Conservation (phyloP, 2,797 vertebrate species). For the Graptemys geographica region DNA sequence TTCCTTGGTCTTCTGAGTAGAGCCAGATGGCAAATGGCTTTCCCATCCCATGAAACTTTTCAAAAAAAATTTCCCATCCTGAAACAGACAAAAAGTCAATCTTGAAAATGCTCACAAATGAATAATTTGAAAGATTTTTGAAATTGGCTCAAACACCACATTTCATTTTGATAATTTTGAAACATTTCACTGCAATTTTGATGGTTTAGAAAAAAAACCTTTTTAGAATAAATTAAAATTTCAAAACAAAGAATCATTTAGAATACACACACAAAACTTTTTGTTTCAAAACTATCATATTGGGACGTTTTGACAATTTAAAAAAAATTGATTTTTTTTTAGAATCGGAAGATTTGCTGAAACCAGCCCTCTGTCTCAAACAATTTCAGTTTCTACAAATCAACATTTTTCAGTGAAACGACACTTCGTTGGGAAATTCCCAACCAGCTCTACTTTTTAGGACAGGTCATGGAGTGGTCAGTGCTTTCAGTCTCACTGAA, state of each 20-base stretch:
- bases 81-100: not conserved
- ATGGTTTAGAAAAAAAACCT: not conserved
- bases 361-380: not conserved
- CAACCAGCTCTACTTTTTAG: not conserved
- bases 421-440: not conserved
- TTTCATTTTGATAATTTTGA: not conserved
- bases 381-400: not conserved
- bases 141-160: not conserved
- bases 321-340: not conserved
- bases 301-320: not conserved
- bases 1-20: slow-evolving; percentile 26
- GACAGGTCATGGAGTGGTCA: not conserved
- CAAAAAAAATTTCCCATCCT: not conserved
- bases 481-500: not conserved
- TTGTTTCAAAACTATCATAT: not conserved
- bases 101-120: not conserved
- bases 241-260: not conserved
- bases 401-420: not conserved
- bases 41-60: not conserved
- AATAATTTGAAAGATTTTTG: not conserved
- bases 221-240: not conserved
- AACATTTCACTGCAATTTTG: not conserved
- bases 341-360: not conserved
- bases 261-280: not conserved
- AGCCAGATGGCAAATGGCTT: slow-evolving; percentile 10